Evolutionary conservation across 1,140 invertebrate genomes (phyloP), one percentile per base, ranked within the genome.

Genomic region (Arctopsyche grandis): DNA sequence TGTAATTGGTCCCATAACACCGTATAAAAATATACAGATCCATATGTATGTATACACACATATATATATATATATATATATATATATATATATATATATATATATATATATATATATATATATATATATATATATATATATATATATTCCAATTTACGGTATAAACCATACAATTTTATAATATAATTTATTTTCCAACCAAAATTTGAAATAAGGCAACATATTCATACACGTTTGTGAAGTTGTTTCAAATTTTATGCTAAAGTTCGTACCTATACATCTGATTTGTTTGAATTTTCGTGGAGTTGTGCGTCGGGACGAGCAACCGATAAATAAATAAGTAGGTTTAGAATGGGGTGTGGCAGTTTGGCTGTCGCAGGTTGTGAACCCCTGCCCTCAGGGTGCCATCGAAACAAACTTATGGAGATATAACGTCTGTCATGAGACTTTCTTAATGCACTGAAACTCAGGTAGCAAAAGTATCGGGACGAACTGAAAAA

Each of bases 371-470:
- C n/a, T 21, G 43, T 76, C 52, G 56, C 74, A 56, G 74, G 56
- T 43, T 63, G 63, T 76, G 74, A 63, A 58, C 74, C 74, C 58
- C 19, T 63, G 56, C 52, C 74, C 74, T 76, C 21, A 16, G 74
- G 74, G 74, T 76, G 56, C 74, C 74, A 76, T 76, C 74, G 74
- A 76, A 76, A 76, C 74, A 76, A 76, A 76, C 44, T 76, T 76
- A 76, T 76, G 74, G 74, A 76, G 74, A 76, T 76, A 76, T 76
- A 76, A 76, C 74, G 74, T 76, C 52, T 44, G 74, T 44, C 74
- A 29, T 26, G 74, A 76, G 74, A 76, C 74, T 63, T 24, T 76
- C 74, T 76, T 76, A 76, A 76, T 76, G 56, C 16, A 22, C n/a
- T 9, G 46, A 63, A 74, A 76, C 29, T 12, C 63, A 12, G 63